Conservation (phyloP, 35 echinoderm and acorn worm species). For the Apostichopus japonicus region DNA sequence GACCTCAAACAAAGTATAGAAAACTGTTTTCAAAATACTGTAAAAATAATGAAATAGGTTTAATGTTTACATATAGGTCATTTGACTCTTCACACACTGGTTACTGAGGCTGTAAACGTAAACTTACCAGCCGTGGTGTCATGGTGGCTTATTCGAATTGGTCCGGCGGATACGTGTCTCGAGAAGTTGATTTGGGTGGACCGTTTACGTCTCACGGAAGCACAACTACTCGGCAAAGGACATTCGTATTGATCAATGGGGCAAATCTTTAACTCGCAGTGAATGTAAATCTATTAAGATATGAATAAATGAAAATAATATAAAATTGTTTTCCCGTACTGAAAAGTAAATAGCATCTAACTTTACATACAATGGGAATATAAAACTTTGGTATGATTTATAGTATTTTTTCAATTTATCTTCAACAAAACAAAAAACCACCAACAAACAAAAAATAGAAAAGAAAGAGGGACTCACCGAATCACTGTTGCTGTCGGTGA, state of each 20-base stretch:
- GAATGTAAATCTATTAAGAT: neutral
- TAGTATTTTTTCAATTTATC: neutral
- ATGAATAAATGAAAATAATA: neutral
- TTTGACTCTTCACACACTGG: too few relatives aligned
- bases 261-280: constrained; percentile 31
- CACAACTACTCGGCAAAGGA: neutral
- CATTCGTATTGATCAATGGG: neutral
- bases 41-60: too few relatives aligned
- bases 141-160: neutral
- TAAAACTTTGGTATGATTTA: neutral
- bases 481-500: neutral
- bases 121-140: neutral
- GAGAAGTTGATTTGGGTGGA: constrained; percentile 3
- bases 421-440: neutral
- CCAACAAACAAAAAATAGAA: neutral
- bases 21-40: too few relatives aligned
- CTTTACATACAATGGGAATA: neutral
- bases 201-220: neutral
- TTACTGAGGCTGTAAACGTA: too few relatives aligned
- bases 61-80: too few relatives aligned
- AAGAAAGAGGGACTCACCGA: neutral
- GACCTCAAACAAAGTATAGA: too few relatives aligned
- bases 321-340: too few relatives aligned
- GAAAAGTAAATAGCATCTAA: neutral
- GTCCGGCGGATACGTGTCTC: constrained; percentile 2